Percentiles rank a stretch among this genome's conserved stretches.
phyloP scores from a whole-genome alignment of 1,140 invertebrate genomes.

The Caenorhabditis latens region DNA sequence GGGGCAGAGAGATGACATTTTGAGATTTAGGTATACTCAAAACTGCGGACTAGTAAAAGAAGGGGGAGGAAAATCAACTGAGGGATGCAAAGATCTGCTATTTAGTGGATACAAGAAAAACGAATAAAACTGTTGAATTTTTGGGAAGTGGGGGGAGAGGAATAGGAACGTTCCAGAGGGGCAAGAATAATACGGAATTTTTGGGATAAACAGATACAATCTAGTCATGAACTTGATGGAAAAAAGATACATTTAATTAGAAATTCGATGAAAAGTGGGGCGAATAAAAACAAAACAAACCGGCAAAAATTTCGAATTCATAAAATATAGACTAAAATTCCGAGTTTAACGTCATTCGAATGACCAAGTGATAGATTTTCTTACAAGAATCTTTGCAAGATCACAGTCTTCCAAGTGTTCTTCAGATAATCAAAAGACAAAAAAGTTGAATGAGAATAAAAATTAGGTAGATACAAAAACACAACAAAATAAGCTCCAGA shows the following conservation, averaged over 20 bases:
- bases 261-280: slow-evolving; percentile 30
- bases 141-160: not conserved
- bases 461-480: slow-evolving; percentile 3
- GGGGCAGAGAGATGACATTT: not conserved
- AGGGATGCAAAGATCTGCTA: slow-evolving; percentile 13
- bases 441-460: not conserved
- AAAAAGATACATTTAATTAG: not conserved
- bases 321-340: slow-evolving; percentile 50
- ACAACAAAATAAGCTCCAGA: slow-evolving; percentile 40
- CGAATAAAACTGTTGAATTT: slow-evolving; percentile 22
- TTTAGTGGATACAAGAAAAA: not conserved
- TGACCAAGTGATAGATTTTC: not conserved
- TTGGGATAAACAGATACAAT: not conserved
- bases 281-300: not conserved
- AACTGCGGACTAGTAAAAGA: slow-evolving; percentile 15
- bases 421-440: not conserved
- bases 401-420: not conserved
- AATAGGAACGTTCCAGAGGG: slow-evolving; percentile 29
- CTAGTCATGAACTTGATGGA: slow-evolving; percentile 18
- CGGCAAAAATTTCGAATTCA: slow-evolving; percentile 39
- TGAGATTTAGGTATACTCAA: not conserved
- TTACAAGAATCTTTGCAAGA: not conserved
- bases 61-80: not conserved
- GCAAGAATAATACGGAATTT: slow-evolving; percentile 50
- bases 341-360: slow-evolving; percentile 54